Base-by-base conservation (phyloP, 2,797 vertebrate species). In the Picus viridis region DNA sequence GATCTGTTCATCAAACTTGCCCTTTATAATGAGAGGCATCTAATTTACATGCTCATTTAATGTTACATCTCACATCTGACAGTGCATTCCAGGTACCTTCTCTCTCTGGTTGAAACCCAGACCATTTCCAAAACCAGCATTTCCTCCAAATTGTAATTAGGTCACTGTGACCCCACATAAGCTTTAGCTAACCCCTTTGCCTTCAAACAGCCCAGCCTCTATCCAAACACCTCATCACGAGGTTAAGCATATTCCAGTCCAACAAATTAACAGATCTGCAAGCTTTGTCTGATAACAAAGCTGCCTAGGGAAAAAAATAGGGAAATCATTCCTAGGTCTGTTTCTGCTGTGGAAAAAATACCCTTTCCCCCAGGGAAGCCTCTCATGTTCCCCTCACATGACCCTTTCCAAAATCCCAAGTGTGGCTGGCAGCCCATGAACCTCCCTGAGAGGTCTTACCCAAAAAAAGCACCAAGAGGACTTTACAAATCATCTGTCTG, bases 21-120 rank as follows among this genome's bases (percentile, higher is more conserved):
- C 92, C 92, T 92, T 93, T 67, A 69, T 93, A 94, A 96, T 92
- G 87, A 95, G 87, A 95, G 53, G 43, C 80, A 76, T 67, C 92
- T 95, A 36, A 96, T 95, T 95, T 93, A 45, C 91, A 95, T 92
- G 79, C 79, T 92, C 79, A 36, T 94, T 94, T 88, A 92, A 59
- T 1, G 1, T 80, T 63, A 7, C 20, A 29, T 8, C 80, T 73
- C 49, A 68, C 58, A n/a, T 83, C 79, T 71, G 45, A 51, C 51
- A 77, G 87, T 56, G 34, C 56, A 7, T 74, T 78, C 82, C 82
- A 59, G 69, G 86, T 83, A 82, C 65, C 67, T 74, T 68, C 47
- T 72, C 56, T 58, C 56, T 73, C 69, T 18, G 39, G 62, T 76
- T 71, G 88, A 94, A 89, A 53, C 17, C 47, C 82, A 58, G 22